A percentile compares a stretch with the other conserved stretches of the same genome.
Conservation (phyloP, 2,113 vertebrate species). For the Cranoglanis bouderius region DNA sequence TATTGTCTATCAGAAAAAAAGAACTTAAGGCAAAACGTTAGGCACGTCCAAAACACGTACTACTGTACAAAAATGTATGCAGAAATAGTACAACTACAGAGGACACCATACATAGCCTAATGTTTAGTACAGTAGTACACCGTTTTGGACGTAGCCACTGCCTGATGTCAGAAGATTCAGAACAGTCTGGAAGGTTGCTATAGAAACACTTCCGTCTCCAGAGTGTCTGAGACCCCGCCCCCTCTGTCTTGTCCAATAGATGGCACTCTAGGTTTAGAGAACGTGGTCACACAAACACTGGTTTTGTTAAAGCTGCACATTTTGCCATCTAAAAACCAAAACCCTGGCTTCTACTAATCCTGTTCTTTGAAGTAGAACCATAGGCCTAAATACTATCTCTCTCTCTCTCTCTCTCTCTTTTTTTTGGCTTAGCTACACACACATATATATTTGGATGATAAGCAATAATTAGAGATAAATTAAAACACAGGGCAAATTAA, state of each 20-base stretch:
- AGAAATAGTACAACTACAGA: neutral
- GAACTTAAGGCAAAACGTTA: constrained; percentile 10
- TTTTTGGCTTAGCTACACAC: neutral
- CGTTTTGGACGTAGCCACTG: constrained; percentile 9
- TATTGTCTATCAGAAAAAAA: neutral
- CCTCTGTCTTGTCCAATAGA: constrained; percentile 58
- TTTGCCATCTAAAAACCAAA: constrained; percentile 24
- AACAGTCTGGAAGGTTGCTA: constrained; percentile 87
- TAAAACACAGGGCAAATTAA: neutral
- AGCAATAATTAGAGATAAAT: neutral
- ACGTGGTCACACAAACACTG: constrained; percentile 33
- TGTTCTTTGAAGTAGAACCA: neutral
- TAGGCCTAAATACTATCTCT: too few relatives aligned
- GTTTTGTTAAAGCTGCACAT: constrained; percentile 36
- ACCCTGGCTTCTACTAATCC: neutral
- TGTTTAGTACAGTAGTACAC: constrained; percentile 9
- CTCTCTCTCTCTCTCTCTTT: neutral
- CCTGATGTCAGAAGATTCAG: constrained; percentile 59
- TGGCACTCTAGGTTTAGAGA: constrained; percentile 67
- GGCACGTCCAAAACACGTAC: neutral
- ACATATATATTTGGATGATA: neutral
- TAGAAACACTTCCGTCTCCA: constrained; percentile 79
- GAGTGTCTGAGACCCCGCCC: constrained; percentile 49
- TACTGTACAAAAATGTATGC: neutral
- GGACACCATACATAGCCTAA: neutral